phyloP scores from a whole-genome alignment of 2,888 invertebrate species.

The Pimpla rufipes region DNA sequence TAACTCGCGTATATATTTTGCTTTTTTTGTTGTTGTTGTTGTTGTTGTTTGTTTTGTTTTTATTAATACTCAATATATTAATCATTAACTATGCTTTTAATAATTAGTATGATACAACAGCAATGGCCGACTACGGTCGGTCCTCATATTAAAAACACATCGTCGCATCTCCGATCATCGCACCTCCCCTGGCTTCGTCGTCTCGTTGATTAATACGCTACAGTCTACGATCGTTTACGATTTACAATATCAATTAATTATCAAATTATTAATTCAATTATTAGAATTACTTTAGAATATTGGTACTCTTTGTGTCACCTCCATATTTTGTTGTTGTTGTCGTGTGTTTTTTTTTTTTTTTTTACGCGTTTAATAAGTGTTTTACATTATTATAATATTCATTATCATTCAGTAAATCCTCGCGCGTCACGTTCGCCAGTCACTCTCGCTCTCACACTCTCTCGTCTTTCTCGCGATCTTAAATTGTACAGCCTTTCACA shows the following conservation, averaged over 20 bases:
- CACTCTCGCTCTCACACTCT: constrained; percentile 57
- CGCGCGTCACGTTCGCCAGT: constrained; percentile 36
- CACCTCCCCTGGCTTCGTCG: constrained; percentile 70
- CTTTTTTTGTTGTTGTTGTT: constrained; percentile 69
- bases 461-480: constrained; percentile 48
- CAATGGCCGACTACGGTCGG: constrained; percentile 76
- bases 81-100: constrained; percentile 69
- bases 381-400: constrained; percentile 60
- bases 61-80: constrained; percentile 67
- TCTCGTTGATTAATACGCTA: constrained; percentile 82
- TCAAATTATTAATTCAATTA: constrained; percentile 85
- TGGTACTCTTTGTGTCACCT: constrained; percentile 84
- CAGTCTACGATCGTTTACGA: constrained; percentile 83
- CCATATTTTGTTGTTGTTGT: constrained; percentile 66
- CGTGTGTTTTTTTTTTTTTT: constrained; percentile 53
- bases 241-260: constrained; percentile 85
- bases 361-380: constrained; percentile 64
- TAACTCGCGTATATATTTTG: constrained; percentile 70
- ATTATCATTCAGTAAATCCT: constrained; percentile 53
- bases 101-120: constrained; percentile 82
- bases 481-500: constrained; percentile 62
- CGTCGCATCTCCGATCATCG: constrained; percentile 67
- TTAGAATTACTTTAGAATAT: constrained; percentile 86
- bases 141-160: constrained; percentile 79
- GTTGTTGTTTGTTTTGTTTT: too few relatives aligned